Percentiles rank a stretch among this genome's conserved stretches.
Conservation (phyloP, 2,797 vertebrate species). For the Chelonia mydas region DNA sequence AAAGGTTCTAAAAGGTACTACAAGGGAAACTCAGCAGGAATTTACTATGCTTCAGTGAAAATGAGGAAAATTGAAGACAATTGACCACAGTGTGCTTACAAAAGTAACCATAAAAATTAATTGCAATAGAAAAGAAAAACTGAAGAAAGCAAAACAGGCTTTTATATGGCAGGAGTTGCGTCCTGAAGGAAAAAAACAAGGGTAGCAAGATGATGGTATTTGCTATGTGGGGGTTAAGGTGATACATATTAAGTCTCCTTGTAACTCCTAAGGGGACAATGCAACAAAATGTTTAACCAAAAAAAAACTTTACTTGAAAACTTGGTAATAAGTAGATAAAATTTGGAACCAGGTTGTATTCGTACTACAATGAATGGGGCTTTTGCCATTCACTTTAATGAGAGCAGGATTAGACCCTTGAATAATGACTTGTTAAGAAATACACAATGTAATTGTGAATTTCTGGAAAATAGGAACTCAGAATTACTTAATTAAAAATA, state of each 20-base stretch:
- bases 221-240: constrained; percentile 2
- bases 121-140: constrained; percentile 15
- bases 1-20: background rate
- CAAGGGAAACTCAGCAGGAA: constrained; percentile 37
- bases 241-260: background rate
- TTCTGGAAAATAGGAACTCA: constrained; percentile 35
- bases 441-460: constrained; percentile 43
- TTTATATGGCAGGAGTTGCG: constrained; percentile 8
- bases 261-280: constrained; percentile 13
- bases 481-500: constrained; percentile 45
- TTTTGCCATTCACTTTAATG: constrained; percentile 48
- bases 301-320: constrained; percentile 34
- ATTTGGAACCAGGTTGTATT: constrained; percentile 24
- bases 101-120: constrained; percentile 37
- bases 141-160: constrained; percentile 18
- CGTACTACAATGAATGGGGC: constrained; percentile 28
- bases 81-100: constrained; percentile 18
- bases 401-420: constrained; percentile 45
- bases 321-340: constrained; percentile 41
- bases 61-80: background rate
- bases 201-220: background rate
- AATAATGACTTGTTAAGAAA: constrained; percentile 55
- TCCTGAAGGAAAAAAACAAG: background rate
- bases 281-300: background rate
- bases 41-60: constrained; percentile 17